Conservation (phyloP, 2,113 vertebrate genomes). For the Antigone vipio region DNA sequence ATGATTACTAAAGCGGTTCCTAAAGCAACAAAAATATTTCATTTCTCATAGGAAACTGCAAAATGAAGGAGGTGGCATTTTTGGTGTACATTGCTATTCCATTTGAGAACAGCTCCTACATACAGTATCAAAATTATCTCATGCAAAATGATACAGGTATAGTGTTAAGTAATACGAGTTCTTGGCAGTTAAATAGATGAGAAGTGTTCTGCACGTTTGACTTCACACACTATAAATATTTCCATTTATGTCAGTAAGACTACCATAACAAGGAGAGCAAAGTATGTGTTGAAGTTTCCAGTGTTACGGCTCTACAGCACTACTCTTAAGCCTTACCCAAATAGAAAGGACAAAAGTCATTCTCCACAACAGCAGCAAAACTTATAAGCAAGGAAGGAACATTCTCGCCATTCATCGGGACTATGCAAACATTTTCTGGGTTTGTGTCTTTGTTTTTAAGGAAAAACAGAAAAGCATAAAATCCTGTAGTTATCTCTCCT, state of each 20-base stretch:
- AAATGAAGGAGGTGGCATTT: background rate
- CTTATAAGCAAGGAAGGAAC: background rate
- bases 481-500: background rate
- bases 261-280: background rate
- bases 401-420: background rate
- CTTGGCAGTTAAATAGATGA: background rate
- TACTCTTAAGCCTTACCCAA: background rate
- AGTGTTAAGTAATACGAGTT: background rate
- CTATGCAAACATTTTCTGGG: background rate
- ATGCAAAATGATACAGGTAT: background rate
- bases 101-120: background rate
- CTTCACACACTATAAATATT: background rate
- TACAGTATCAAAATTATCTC: background rate
- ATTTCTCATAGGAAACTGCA: constrained; percentile 32
- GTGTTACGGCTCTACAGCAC: background rate
- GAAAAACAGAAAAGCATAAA: background rate
- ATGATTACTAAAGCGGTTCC: constrained; percentile 44
- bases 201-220: background rate
- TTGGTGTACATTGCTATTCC: background rate
- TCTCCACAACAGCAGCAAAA: background rate
- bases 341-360: background rate
- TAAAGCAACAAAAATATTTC: constrained; percentile 20
- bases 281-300: background rate
- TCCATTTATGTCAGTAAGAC: background rate
- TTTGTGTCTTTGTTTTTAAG: background rate